Conservation (phyloP, 2,797 vertebrate species). For the Dendrocincla tyrannina region DNA sequence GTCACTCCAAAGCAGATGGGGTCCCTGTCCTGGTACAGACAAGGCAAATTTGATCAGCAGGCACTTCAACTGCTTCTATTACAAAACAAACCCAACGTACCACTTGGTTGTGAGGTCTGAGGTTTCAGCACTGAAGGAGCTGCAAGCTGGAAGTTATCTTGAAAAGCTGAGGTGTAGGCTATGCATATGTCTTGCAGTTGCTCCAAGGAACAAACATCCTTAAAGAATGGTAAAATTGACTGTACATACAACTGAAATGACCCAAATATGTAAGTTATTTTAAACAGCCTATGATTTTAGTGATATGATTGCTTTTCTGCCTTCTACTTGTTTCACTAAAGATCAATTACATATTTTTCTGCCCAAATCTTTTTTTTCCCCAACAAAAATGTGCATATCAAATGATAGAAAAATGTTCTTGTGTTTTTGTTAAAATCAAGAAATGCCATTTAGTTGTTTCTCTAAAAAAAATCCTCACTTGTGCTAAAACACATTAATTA, state of each 20-base stretch:
- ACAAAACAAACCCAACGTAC: rapidly evolving
- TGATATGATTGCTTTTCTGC: neutral
- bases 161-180: neutral
- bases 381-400: neutral
- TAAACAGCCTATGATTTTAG: neutral
- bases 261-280: neutral
- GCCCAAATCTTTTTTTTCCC: neutral
- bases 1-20: neutral
- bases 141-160: neutral
- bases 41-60: neutral
- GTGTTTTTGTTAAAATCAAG: neutral
- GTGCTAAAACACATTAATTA: neutral
- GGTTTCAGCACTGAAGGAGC: neutral
- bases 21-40: neutral
- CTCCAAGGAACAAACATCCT: neutral
- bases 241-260: neutral
- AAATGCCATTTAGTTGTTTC: neutral
- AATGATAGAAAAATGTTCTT: neutral
- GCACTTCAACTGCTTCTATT: neutral
- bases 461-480: neutral
- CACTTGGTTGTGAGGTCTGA: rapidly evolving
- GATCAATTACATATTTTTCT: neutral
- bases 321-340: neutral
- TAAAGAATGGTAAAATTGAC: neutral
- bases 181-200: rapidly evolving